Evolutionary conservation across 2,113 vertebrate genomes (phyloP).

Genomic region (Sturnus vulgaris): DNA sequence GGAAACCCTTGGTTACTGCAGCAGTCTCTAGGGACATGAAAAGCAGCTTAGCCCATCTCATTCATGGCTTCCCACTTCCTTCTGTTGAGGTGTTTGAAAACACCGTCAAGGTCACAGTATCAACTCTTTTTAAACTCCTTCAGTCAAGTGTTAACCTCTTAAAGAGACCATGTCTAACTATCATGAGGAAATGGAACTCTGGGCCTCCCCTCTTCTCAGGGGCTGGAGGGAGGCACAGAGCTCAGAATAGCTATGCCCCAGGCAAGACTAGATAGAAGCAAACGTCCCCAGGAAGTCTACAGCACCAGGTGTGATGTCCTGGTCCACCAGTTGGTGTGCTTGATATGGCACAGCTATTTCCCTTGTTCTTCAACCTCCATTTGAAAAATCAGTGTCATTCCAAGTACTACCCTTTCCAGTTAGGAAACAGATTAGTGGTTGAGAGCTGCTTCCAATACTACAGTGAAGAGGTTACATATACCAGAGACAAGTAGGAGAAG

Average conservation of each 20-base stretch:
- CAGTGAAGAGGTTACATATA: not conserved
- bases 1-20: not conserved
- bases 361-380: not conserved
- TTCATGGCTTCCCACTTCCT: not conserved
- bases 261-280: not conserved
- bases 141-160: not conserved
- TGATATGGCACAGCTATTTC: not conserved
- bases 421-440: not conserved
- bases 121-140: rapidly evolving
- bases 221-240: not conserved
- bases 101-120: not conserved
- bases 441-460: not conserved
- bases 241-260: not conserved
- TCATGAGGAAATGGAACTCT: not conserved
- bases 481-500: rapidly evolving
- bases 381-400: not conserved
- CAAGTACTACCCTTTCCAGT: not conserved
- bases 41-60: not conserved
- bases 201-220: not conserved
- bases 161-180: not conserved
- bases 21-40: not conserved
- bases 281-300: not conserved
- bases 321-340: not conserved
- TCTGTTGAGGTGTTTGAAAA: not conserved
- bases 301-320: rapidly evolving